Evolutionary conservation across 2,113 vertebrate species (phyloP).

Genomic region (Anolis carolinensis): DNA sequence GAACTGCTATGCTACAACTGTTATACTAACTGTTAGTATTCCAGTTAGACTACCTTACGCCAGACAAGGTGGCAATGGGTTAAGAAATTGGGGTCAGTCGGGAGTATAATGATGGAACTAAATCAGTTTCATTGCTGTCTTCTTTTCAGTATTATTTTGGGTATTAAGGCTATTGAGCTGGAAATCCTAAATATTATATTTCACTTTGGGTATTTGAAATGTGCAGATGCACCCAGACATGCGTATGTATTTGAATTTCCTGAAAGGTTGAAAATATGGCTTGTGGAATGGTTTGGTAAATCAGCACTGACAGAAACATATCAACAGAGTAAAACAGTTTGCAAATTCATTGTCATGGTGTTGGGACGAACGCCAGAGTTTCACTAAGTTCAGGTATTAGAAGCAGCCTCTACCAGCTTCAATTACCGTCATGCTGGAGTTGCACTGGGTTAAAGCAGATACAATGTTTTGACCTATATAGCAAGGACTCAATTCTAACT

Average conservation of each 20-base stretch:
- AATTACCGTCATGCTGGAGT: background rate
- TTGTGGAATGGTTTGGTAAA: background rate
- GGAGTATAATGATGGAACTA: background rate
- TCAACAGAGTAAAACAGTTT: background rate
- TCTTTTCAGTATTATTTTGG: background rate
- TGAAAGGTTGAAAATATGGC: background rate
- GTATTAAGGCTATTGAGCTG: background rate
- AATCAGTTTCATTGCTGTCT: background rate
- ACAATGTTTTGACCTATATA: constrained; percentile 20
- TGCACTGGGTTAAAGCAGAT: constrained; percentile 10
- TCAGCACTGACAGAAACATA: constrained; percentile 16
- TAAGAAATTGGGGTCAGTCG: background rate
- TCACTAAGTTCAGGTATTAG: background rate
- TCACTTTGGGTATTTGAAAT: background rate
- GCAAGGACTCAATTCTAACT: constrained; percentile 8
- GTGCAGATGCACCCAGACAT: background rate
- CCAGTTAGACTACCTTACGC: background rate
- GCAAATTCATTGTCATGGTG: constrained; percentile 1
- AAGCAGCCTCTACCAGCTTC: background rate
- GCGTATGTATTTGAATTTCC: background rate
- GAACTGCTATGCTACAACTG: too few relatives aligned
- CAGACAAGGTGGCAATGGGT: background rate
- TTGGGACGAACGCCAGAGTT: background rate
- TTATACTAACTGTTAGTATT: too few relatives aligned
- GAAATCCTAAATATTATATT: background rate